Evolutionary conservation across 2,888 invertebrate species (phyloP).

Genomic region (Hedya salicella): DNA sequence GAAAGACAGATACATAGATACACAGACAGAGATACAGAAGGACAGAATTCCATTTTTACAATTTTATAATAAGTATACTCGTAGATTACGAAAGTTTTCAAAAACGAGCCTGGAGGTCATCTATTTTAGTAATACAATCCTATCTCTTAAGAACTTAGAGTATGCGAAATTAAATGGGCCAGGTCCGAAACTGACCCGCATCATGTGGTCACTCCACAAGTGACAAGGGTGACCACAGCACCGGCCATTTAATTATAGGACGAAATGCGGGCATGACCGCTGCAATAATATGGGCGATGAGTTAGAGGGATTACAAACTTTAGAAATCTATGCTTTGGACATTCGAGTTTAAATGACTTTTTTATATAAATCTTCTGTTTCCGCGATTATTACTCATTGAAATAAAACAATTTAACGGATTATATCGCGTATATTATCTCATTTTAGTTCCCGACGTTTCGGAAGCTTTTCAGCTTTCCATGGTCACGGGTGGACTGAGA

Average conservation of each 20-base stretch:
- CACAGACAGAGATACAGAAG: too few species aligned
- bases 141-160: conserved; percentile 25
- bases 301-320: conserved; percentile 13
- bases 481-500: too few species aligned
- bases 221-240: conserved; percentile 42
- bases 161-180: conserved; percentile 36
- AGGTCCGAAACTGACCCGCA: conserved; percentile 36
- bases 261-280: conserved; percentile 27
- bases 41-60: too few species aligned
- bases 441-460: too few species aligned
- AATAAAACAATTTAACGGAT: too few species aligned
- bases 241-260: conserved; percentile 39
- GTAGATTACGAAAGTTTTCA: background rate
- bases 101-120: background rate
- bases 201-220: conserved; percentile 41
- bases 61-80: too few species aligned
- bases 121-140: conserved; percentile 6
- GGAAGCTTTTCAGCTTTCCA: too few species aligned
- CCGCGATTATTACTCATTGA: too few species aligned
- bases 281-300: conserved; percentile 33
- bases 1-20: too few species aligned
- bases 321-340: conserved; percentile 19
- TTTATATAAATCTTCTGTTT: too few species aligned
- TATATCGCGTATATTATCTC: too few species aligned
- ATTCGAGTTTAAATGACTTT: too few species aligned